Evolutionary conservation across 2,797 vertebrate species (phyloP).

Genomic region (Syngnathus acus): DNA sequence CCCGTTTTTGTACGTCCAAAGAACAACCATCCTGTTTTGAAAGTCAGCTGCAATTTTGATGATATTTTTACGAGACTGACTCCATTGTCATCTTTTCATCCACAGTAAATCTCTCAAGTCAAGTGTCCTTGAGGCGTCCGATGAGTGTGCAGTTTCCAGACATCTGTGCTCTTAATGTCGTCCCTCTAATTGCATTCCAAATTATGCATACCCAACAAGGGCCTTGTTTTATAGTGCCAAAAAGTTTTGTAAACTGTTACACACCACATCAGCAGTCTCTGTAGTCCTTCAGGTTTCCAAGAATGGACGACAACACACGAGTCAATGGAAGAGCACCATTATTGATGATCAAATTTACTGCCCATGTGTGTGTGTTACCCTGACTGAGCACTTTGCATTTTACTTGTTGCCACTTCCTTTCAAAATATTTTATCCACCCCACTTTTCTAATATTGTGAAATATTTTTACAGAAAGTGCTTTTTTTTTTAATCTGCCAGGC

Average conservation of each 20-base stretch:
- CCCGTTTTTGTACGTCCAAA: background rate
- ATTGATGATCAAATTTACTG: background rate
- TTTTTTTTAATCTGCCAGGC: constrained; percentile 17
- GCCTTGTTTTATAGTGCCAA: constrained; percentile 46
- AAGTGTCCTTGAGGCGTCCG: constrained; percentile 41
- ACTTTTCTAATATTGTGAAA: constrained; percentile 29
- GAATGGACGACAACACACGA: constrained; percentile 21
- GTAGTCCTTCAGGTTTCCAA: constrained; percentile 31
- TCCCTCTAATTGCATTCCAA: constrained; percentile 16
- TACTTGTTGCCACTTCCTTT: constrained; percentile 21
- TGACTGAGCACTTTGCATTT: constrained; percentile 54
- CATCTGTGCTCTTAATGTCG: constrained; percentile 19
- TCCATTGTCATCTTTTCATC: constrained; percentile 32
- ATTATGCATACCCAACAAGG: constrained; percentile 22
- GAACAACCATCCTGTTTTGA: background rate
- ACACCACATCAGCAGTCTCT: constrained; percentile 20
- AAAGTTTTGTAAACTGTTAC: constrained; percentile 22
- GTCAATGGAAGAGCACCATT: constrained; percentile 15
- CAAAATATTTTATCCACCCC: constrained; percentile 25
- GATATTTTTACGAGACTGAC: too few species aligned
- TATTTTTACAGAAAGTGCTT: constrained; percentile 36
- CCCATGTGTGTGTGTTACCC: constrained; percentile 20
- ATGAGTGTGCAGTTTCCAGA: constrained; percentile 14
- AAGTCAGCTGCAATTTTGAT: background rate
- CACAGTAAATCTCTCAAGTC: constrained; percentile 61